Base-by-base conservation (phyloP, 2,888 invertebrate genomes). In the Rhingia campestris region DNA sequence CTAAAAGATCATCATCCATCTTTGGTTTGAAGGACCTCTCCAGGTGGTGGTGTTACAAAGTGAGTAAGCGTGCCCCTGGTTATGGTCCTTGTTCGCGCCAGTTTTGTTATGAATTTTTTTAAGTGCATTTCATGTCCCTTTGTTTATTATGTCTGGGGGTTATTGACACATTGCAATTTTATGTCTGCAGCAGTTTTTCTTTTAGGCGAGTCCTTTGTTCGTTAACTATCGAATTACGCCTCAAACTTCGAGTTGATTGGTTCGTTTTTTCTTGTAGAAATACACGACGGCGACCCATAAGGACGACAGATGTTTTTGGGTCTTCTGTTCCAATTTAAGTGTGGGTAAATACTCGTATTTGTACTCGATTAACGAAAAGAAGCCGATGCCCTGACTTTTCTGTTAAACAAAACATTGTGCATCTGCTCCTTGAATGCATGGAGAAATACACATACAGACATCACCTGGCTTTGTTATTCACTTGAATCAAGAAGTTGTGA, bases 61-160 rank as follows among this genome's bases (percentile, higher is more conserved):
- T 30, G 4, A 41, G 54, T 81, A 81, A 82, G 81, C 56, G 81
- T 82, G 77, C 81, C 66, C 33, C 53, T 51, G 43, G 47, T 61
- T 63, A 43, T 74, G 73, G 77, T 73, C 66, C 77, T 73, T 69
- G 66, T 81, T 66, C 54, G 79, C 72, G 73, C 45, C 54, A 66
- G 37, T 69, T 54, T 47, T 14, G 30, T 61, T 58, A 37, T 49
- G 39, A 32, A 6, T 10, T 39, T 4, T 35, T 7, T 22, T 41
- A n/a, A 58, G n/a, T 59, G 14, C 51, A 63, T 56, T 64, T 66
- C n/a, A 14, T 51, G 30, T 5, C 14, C 9, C 58, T 45, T 70
- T 69, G 66, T 67, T 69, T 81, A 70, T 76, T 82, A 43, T 79
- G 82, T 82, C 82, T 82, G 79, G 77, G 79, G 82, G 82, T 82